Evolutionary conservation across 1,140 invertebrate genomes (phyloP).

Genomic region (Zaprionus lachaisei): DNA sequence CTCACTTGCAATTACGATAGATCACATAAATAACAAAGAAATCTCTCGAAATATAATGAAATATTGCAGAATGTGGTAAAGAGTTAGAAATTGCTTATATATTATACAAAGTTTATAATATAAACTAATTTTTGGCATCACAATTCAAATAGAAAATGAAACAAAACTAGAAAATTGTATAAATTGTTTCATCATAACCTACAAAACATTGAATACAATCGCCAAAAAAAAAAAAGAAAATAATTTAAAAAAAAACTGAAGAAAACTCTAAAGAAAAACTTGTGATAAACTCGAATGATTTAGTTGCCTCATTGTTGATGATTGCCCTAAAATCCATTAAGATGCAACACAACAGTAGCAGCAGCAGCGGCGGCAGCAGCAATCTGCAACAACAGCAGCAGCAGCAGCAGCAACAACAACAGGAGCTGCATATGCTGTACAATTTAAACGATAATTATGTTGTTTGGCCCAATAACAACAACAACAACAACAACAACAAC

Average conservation of each 20-base stretch:
- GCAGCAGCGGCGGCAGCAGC: conserved; percentile 39
- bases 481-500: conserved; percentile 18
- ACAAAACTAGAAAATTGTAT: background rate
- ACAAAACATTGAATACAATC: background rate
- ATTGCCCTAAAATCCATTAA: conserved; percentile 71
- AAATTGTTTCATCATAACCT: conserved; percentile 17
- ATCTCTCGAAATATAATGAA: too few species aligned
- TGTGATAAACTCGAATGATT: conserved; percentile 75
- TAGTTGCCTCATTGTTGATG: conserved; percentile 66
- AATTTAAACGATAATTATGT: conserved; percentile 58
- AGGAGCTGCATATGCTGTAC: conserved; percentile 51
- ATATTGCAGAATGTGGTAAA: too few species aligned
- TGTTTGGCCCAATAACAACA: conserved; percentile 55
- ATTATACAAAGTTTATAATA: too few species aligned
- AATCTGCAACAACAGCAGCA: conserved; percentile 37
- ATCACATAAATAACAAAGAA: too few species aligned
- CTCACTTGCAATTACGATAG: too few species aligned
- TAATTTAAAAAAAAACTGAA: conserved; percentile 9
- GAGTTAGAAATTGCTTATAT: too few species aligned
- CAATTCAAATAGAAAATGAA: background rate
- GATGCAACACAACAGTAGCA: conserved; percentile 71
- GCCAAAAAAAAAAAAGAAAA: conserved; percentile 28
- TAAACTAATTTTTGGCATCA: too few species aligned
- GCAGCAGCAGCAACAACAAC: conserved; percentile 46
- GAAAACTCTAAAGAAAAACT: conserved; percentile 29